Conservation (phyloP, 2,797 vertebrate genomes). For the Melanogrammus aeglefinus region DNA sequence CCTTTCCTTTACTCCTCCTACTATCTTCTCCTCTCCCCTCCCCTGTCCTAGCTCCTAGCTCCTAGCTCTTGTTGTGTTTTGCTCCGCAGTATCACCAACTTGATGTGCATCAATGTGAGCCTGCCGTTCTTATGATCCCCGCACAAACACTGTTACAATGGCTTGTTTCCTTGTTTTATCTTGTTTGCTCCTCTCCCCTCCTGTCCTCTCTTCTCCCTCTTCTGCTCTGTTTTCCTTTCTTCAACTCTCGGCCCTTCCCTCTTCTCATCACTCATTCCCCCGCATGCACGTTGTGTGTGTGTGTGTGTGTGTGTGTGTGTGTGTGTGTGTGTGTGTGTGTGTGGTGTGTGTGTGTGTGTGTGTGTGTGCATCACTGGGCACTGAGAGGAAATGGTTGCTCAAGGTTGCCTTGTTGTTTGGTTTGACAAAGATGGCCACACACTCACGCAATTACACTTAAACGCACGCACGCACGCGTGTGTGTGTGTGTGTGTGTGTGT, state of each 20-base stretch:
- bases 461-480: too few relatives aligned
- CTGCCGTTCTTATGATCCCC: constrained; percentile 21
- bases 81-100: constrained; percentile 5
- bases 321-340: too few relatives aligned
- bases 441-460: constrained; percentile 19
- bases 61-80: too few relatives aligned
- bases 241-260: not conserved
- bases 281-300: too few relatives aligned
- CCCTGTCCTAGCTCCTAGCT: too few relatives aligned
- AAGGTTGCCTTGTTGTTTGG: constrained; percentile 47
- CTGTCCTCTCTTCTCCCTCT: constrained; percentile 7
- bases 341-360: too few relatives aligned
- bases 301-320: too few relatives aligned
- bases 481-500: too few relatives aligned
- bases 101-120: constrained; percentile 30
- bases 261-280: too few relatives aligned
- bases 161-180: constrained; percentile 22
- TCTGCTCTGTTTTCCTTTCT: not conserved
- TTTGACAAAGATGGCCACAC: constrained; percentile 40
- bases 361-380: constrained; percentile 29
- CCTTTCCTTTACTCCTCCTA: too few relatives aligned
- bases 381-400: constrained; percentile 32
- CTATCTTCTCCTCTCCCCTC: too few relatives aligned
- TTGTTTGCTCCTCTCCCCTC: constrained; percentile 15
- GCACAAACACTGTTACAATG: constrained; percentile 2